These are phyloP conservation scores for Cebus imitator DNA, from an alignment of 2,113 vertebrate species.

Conservation along the genomic window DNA sequence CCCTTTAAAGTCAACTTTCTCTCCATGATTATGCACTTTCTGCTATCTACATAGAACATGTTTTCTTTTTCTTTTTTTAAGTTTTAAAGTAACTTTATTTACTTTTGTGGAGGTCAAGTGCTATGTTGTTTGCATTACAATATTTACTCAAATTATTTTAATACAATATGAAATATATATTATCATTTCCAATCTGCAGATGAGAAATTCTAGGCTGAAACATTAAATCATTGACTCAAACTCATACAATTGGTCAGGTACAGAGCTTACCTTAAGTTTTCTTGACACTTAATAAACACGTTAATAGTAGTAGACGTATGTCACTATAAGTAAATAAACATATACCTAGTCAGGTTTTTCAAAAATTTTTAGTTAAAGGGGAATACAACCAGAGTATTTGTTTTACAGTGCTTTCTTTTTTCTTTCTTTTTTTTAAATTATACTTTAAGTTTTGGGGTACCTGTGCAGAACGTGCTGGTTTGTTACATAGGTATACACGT, in stretches of 20 bases:
- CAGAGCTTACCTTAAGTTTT: not conserved
- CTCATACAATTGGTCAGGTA: not conserved
- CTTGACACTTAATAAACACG: not conserved
- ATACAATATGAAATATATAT: not conserved
- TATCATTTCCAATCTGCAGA: not conserved
- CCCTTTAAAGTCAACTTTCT: not conserved
- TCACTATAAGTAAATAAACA: not conserved
- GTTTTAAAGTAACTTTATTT: conserved; percentile 2
- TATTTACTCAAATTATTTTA: not conserved
- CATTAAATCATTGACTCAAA: not conserved
- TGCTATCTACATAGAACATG: not conserved
- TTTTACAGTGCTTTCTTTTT: no score
- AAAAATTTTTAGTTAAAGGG: not conserved
- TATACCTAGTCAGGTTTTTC: not conserved
- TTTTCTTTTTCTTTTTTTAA: not conserved
- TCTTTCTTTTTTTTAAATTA: no score
- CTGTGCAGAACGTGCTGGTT: no score
- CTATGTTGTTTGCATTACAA: not conserved
- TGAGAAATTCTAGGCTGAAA: not conserved
- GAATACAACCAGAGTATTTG: not conserved
- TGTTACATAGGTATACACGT: no score
- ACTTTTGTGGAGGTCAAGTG: not conserved
- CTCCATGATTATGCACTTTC: not conserved
- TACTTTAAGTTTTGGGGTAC: no score
- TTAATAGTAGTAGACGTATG: not conserved